A percentile compares a stretch with the other conserved stretches of the same genome.
Conservation (phyloP, 2,113 vertebrate species). For the Nestor notabilis region DNA sequence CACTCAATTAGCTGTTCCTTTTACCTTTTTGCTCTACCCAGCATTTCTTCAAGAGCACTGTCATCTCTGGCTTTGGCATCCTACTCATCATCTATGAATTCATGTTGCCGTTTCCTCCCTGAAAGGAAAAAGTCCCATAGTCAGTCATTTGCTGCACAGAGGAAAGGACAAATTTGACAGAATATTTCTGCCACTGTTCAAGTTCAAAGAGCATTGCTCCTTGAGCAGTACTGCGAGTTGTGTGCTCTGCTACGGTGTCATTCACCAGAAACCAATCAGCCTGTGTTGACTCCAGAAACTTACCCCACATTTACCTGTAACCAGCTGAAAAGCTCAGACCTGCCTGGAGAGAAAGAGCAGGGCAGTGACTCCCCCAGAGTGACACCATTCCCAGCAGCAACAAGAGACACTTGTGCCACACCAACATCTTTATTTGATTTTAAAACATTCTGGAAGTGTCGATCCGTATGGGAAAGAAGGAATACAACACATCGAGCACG, state of each 20-base stretch:
- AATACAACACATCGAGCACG: conserved; percentile 23
- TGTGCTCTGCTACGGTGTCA: not conserved
- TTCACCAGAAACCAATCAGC: not conserved
- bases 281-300: not conserved
- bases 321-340: conserved; percentile 11
- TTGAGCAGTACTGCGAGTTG: not conserved
- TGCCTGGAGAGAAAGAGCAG: not conserved
- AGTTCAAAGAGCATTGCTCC: not conserved
- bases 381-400: not conserved
- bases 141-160: conserved; percentile 34
- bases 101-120: conserved; percentile 56
- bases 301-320: not conserved
- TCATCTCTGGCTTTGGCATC: conserved; percentile 72
- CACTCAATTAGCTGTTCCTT: conserved; percentile 53
- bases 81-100: conserved; percentile 64
- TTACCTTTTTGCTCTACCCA: conserved; percentile 69
- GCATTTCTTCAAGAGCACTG: conserved; percentile 69
- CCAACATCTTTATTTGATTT: not conserved
- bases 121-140: conserved; percentile 54
- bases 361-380: not conserved
- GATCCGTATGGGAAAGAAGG: not conserved
- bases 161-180: not conserved
- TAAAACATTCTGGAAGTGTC: not conserved
- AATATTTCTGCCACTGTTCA: not conserved
- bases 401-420: not conserved